Conservation (phyloP, 2,888 invertebrate genomes). For the Pachymerium ferrugineum region DNA sequence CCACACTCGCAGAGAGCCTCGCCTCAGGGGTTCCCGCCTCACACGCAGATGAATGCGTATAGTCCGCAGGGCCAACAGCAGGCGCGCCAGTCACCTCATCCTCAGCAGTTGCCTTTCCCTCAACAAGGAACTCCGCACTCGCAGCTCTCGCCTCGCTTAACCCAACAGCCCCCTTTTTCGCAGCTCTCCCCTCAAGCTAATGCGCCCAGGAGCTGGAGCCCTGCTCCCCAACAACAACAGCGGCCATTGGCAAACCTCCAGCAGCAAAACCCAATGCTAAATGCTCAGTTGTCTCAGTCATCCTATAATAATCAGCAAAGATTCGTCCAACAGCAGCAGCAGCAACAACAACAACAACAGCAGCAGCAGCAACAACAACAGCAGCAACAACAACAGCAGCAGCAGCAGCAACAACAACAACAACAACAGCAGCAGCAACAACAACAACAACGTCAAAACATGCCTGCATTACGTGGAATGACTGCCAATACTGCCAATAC, state of each 20-base stretch:
- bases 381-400: constrained; percentile 38
- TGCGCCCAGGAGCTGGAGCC: constrained; percentile 23
- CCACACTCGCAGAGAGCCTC: constrained; percentile 57
- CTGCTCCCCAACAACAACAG: constrained; percentile 23
- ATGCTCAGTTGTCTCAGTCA: constrained; percentile 63
- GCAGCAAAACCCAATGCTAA: constrained; percentile 78
- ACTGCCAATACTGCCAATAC: not conserved
- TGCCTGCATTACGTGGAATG: constrained; percentile 44
- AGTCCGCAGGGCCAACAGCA: constrained; percentile 37
- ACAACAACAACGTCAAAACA: constrained; percentile 41
- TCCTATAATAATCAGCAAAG: not conserved
- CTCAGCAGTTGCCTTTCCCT: constrained; percentile 41
- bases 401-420: constrained; percentile 47
- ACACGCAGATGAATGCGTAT: constrained; percentile 34
- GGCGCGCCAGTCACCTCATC: constrained; percentile 40
- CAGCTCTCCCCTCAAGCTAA: constrained; percentile 35
- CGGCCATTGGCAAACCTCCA: constrained; percentile 37
- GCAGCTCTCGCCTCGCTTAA: constrained; percentile 51
- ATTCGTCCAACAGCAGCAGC: constrained; percentile 30
- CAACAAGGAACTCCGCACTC: constrained; percentile 40
- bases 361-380: constrained; percentile 38
- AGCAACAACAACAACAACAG: constrained; percentile 38
- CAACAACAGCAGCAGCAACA: constrained; percentile 53
- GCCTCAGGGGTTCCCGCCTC: constrained; percentile 42
- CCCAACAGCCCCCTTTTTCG: constrained; percentile 41